Conservation (phyloP, 2,797 vertebrate genomes). For the Peromyscus aztecus region DNA sequence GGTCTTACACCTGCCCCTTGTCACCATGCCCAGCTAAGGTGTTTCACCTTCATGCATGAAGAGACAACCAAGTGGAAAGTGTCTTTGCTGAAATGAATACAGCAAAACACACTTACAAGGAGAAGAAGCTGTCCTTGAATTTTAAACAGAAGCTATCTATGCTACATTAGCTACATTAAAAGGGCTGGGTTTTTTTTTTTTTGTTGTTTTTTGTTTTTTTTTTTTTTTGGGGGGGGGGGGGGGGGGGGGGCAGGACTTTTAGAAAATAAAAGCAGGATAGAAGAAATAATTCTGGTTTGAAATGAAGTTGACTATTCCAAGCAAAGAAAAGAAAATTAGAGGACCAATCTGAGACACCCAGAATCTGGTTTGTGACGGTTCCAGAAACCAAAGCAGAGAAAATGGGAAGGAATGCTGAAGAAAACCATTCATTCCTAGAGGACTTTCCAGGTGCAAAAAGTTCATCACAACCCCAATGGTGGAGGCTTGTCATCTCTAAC, state of each 20-base stretch:
- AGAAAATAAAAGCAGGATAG: slow-evolving; percentile 50
- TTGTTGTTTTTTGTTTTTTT: too few species aligned
- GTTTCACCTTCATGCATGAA: slow-evolving; percentile 2
- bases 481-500: neutral
- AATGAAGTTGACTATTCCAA: slow-evolving; percentile 47
- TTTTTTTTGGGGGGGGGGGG: neutral
- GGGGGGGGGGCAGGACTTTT: neutral
- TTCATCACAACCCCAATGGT: too few species aligned
- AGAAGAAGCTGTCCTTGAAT: slow-evolving; percentile 4
- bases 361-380: neutral
- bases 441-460: neutral
- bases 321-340: slow-evolving; percentile 46
- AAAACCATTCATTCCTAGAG: neutral
- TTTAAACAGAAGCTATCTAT: neutral
- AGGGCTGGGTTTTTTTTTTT: neutral
- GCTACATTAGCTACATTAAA: slow-evolving; percentile 34
- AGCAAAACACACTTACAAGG: neutral
- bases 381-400: slow-evolving; percentile 5
- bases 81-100: neutral
- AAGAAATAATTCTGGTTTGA: slow-evolving; percentile 52
- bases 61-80: slow-evolving; percentile 14
- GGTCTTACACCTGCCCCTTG: neutral
- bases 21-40: neutral
- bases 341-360: neutral
- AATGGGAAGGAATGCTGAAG: neutral